A percentile compares a stretch with the other conserved stretches of the same genome.
Conservation (phyloP, 2,888 invertebrate species). For the Piscicola geometra region DNA sequence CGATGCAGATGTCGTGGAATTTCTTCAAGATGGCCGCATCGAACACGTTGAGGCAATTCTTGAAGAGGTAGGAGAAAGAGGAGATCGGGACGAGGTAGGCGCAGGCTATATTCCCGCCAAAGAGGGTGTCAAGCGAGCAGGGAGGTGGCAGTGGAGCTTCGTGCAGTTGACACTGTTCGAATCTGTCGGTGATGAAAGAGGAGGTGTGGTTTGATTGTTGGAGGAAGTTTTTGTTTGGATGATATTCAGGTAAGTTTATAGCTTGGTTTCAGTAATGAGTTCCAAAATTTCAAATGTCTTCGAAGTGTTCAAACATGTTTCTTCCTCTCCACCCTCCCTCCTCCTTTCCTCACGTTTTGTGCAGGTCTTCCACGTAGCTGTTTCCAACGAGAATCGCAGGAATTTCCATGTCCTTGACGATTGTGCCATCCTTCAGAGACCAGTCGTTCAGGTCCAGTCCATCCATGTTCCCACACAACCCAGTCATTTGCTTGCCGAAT, state of each 20-base stretch:
- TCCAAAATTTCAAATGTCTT: too few relatives aligned
- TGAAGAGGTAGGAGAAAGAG: not conserved
- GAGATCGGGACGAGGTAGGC: not conserved
- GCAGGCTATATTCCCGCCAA: not conserved
- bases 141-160: not conserved
- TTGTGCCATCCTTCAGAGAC: not conserved
- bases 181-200: not conserved
- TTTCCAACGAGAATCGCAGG: slow-evolving; percentile 7
- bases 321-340: too few relatives aligned
- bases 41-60: not conserved
- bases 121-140: not conserved
- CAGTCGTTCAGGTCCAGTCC: not conserved
- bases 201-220: not conserved
- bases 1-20: not conserved
- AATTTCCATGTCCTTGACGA: not conserved
- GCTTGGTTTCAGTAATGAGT: too few relatives aligned
- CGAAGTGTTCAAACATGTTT: not conserved
- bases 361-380: slow-evolving; percentile 14
- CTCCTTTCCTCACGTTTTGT: not conserved
- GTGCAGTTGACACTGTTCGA: not conserved
- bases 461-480: slow-evolving; percentile 18
- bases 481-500: not conserved
- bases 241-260: too few relatives aligned
- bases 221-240: too few relatives aligned
- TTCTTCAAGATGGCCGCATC: not conserved